Base-by-base conservation (phyloP, 2,797 vertebrate genomes). In the Anguilla megastoma region DNA sequence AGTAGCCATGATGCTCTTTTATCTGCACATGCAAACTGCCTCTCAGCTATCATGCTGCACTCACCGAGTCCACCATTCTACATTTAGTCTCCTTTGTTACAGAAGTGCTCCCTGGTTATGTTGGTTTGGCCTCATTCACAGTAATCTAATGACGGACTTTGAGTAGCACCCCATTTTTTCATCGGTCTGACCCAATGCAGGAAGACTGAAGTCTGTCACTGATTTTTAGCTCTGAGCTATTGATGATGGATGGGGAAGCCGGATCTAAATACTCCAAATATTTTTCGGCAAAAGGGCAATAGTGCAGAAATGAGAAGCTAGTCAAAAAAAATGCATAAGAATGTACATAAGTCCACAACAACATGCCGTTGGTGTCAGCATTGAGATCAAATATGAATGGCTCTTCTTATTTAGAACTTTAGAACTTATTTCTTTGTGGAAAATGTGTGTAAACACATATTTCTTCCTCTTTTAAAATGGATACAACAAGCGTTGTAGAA, bases 121-220 rank as follows among this genome's bases (percentile, higher is more conserved):
- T 69, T 45, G 45, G n/a, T n/a, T 16, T 16, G 2, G 45, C 54
- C 56, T 76, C 52, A 86, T 76, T 86, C 74, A 54, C 52, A 45
- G 2, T 71, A 76, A 86, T 86, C n/a, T 30, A 86, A 86, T 76
- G 63, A 74, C 74, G 30, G 48, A 63, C 66, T 54, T 50, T 74
- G 52, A 79, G 71, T 30, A 79, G 71, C 71, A 41, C 10, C 50
- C 2, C 2, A 27, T 80, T 86, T 86, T 87, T 10, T 36, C 21
- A n/a, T 36, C 18, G 21, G 14, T 14, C 27, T 54, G 16, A 87
- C 33, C n/a, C 18, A 56, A 79, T n/a, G 36, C 48, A 87, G 86
- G 52, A 79, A 58, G 71, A 86, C 41, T 95, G 96, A 95, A 92
- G 92, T 93, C 93, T 94, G 95, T 94, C 94, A 95, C 91, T 92